Evolutionary conservation across 1,140 invertebrate genomes (phyloP), one percentile per base, ranked within the genome.

Genomic region (Neodiprion virginianus): DNA sequence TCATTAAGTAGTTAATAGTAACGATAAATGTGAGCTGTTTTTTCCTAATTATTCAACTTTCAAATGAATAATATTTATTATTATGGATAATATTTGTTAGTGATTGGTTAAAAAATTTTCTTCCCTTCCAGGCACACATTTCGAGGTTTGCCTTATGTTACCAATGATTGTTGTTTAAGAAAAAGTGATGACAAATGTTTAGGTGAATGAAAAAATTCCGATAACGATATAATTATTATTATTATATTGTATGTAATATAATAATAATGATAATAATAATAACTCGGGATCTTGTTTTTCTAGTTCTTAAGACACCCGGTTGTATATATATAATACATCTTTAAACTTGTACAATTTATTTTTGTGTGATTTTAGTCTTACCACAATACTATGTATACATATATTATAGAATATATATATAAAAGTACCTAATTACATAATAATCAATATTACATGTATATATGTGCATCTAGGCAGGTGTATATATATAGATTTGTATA

Each of bases 311-410:
- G 53, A 61, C 53, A 17, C 5, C 53, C n/a, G 11, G 5, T 17
- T 61, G 53, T 61, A 61, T 17, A 61, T 8, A 61, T 61, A 17
- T 61, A 61, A 61, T 17, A 61, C n/a, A 61, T 61, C 11, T 61
- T 14, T 61, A 17, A 61, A 61, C 53, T 61, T 61, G 53, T 61
- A 61, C 53, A 61, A 61, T 61, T 61, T 61, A 61, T 61, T 61
- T 61, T 61, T 61, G 53, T 61, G 53, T 61, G 53, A 61, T 61
- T 61, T 61, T 61, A 61, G 53, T 61, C 53, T 14, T 61, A 17
- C 8, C 11, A 61, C 8, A 61, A 61, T 61, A 14, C 11, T 61
- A 61, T 17, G 53, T 61, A 61, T 8, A 61, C 11, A 61, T 14
- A 5, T 14, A 53, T 14, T 11, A n/a, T 53, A 53, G n/a, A 11